phyloP scores from a whole-genome alignment of 2,113 vertebrate species.

The Pelmatolapia mariae region DNA sequence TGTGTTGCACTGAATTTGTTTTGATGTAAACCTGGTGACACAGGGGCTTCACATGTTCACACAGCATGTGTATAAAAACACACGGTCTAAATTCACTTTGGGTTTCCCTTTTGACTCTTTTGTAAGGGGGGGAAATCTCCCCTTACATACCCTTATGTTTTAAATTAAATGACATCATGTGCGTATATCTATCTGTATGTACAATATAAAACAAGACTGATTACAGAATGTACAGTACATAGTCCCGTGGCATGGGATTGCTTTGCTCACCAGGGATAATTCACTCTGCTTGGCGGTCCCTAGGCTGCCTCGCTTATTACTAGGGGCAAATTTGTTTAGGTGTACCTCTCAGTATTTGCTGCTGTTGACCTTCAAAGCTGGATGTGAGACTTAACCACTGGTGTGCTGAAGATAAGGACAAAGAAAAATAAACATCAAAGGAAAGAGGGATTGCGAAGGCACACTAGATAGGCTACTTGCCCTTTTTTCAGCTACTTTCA shows the following conservation, averaged over 20 bases:
- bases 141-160: slow-evolving; percentile 25
- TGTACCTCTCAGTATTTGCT: slow-evolving; percentile 20
- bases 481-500: slow-evolving; percentile 60
- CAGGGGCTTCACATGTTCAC: not conserved
- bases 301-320: slow-evolving; percentile 22
- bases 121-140: not conserved
- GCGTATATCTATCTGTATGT: slow-evolving; percentile 72
- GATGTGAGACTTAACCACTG: slow-evolving; percentile 46
- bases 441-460: slow-evolving; percentile 67
- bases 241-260: slow-evolving; percentile 48
- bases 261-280: slow-evolving; percentile 43
- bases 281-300: slow-evolving; percentile 20
- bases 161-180: slow-evolving; percentile 72
- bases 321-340: slow-evolving; percentile 8
- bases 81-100: slow-evolving; percentile 22
- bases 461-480: slow-evolving; percentile 72
- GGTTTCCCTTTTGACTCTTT: slow-evolving; percentile 24
- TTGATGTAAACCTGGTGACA: not conserved
- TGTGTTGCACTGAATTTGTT: not conserved
- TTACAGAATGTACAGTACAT: slow-evolving; percentile 74
- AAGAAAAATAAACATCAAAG: slow-evolving; percentile 57
- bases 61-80: slow-evolving; percentile 4
- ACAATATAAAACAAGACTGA: slow-evolving; percentile 77
- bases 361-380: slow-evolving; percentile 48
- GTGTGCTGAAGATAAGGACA: slow-evolving; percentile 56